phyloP scores from a whole-genome alignment of 2,113 vertebrate species.

The Dromiciops gliroides region DNA sequence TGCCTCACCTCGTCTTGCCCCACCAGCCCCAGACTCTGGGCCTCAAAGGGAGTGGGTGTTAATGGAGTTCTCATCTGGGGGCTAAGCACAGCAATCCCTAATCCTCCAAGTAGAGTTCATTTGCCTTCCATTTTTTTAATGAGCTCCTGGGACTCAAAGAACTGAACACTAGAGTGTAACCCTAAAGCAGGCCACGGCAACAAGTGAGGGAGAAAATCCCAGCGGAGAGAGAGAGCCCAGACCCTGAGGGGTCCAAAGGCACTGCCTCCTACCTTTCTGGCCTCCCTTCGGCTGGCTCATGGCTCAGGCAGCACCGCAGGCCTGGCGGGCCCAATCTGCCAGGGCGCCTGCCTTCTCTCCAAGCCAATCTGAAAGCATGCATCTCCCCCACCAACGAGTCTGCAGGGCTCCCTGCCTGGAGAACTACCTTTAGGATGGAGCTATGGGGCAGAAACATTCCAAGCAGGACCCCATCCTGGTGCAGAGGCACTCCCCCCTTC shows the following conservation, averaged over 20 bases:
- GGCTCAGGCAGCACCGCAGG: neutral
- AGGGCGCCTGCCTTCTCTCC: no score
- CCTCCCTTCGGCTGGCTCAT: neutral
- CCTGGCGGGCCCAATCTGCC: neutral
- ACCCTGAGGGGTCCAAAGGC: neutral
- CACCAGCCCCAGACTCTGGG: conserved; percentile 55
- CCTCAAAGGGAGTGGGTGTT: neutral
- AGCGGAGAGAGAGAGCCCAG: neutral
- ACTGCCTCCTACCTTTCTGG: neutral
- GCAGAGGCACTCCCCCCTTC: neutral
- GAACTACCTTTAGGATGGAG: no score
- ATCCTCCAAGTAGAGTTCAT: neutral
- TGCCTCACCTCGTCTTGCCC: conserved; percentile 67
- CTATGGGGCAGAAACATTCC: neutral
- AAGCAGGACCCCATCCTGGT: neutral
- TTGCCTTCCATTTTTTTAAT: neutral
- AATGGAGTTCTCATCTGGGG: neutral
- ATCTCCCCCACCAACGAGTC: neutral
- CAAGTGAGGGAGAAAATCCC: no score
- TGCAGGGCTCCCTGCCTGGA: neutral
- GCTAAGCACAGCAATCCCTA: neutral
- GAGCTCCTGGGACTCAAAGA: neutral
- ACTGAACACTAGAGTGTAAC: neutral
- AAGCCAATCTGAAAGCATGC: neutral
- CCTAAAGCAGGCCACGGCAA: neutral